phyloP scores from a whole-genome alignment of 2,113 vertebrate genomes.

The Amphiprion ocellaris region DNA sequence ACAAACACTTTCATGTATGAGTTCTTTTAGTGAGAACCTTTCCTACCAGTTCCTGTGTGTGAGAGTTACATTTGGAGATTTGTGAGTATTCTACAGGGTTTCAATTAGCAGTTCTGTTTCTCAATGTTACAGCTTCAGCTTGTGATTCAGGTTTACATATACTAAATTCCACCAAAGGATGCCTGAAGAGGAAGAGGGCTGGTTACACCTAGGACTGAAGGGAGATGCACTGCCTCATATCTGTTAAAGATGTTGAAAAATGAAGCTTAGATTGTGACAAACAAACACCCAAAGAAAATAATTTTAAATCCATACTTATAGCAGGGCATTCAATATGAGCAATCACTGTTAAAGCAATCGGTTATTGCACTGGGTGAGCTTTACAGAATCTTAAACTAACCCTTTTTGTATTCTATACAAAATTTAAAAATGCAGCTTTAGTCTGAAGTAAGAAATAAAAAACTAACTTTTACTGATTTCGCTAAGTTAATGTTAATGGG shows the following conservation, averaged over 20 bases:
- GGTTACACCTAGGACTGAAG: not conserved
- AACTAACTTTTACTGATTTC: too few species aligned
- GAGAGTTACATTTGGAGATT: not conserved
- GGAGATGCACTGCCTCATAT: not conserved
- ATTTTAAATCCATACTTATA: too few species aligned
- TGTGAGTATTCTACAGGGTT: slow-evolving; percentile 9
- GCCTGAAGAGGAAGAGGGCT: not conserved
- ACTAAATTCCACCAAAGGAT: not conserved
- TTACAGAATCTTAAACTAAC: too few species aligned
- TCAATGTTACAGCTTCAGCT: not conserved
- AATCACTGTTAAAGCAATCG: too few species aligned
- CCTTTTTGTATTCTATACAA: too few species aligned
- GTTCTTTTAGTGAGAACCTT: not conserved
- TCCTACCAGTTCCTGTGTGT: not conserved
- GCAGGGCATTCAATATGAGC: too few species aligned
- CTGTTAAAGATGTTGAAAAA: not conserved
- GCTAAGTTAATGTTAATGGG: too few species aligned
- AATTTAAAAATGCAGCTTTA: too few species aligned
- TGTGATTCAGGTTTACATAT: not conserved
- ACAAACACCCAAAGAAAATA: too few species aligned
- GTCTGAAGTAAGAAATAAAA: too few species aligned
- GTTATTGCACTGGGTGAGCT: too few species aligned
- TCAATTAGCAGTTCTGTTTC: slow-evolving; percentile 1
- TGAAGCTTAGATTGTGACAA: not conserved
- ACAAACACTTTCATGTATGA: slow-evolving; percentile 4